Base-by-base conservation (phyloP, 2,888 invertebrate species). In the Asteroscopus sphinx region DNA sequence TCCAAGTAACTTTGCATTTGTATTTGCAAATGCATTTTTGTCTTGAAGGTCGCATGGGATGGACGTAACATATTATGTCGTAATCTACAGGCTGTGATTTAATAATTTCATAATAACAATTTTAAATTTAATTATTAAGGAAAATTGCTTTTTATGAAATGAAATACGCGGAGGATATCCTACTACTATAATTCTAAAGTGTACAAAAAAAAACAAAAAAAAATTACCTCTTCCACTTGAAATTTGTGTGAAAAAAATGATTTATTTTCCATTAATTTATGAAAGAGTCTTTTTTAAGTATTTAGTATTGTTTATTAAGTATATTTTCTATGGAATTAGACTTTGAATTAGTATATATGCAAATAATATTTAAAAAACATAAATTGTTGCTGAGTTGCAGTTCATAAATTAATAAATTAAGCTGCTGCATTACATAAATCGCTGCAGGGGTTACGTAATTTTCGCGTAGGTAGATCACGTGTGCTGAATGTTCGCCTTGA, bases 401-500 rank as follows among this genome's bases (percentile, higher is more conserved):
- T 26, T 15, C 35, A 21, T 33, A 47, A 42, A 26, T 28, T 17
- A 37, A 59, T 39, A 53, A 52, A 41, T 39, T 30, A 28, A 17
- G 21, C 0, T 13, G 21, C n/a, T 51, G 57, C 55, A 54, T 55
- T 46, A 55, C 51, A 48, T 57, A 62, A 62, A 49, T 49, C 41
- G 15, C 40, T 47, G 57, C 53, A 76, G 67, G 81, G 63, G 68
- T 93, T 92, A 91, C 91, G 91, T 90, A 92, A 94, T 82, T 82
- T 65, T 59, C 69, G 76, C 79, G 83, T 83, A 80, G 85, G 84
- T 82, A 77, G 81, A 85, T 83, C 87, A 89, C 89, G 88, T 87
- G 88, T 83, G 81, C 79, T 79, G 71, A 79, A 79, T 68, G 80
- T 79, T 92, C 83, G 87, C 93, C 93, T 93, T 93, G 92, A 87